Percentiles rank a stretch among this genome's conserved stretches.
phyloP scores from a whole-genome alignment of 1,140 invertebrate genomes.

The Zophobas atratus region DNA sequence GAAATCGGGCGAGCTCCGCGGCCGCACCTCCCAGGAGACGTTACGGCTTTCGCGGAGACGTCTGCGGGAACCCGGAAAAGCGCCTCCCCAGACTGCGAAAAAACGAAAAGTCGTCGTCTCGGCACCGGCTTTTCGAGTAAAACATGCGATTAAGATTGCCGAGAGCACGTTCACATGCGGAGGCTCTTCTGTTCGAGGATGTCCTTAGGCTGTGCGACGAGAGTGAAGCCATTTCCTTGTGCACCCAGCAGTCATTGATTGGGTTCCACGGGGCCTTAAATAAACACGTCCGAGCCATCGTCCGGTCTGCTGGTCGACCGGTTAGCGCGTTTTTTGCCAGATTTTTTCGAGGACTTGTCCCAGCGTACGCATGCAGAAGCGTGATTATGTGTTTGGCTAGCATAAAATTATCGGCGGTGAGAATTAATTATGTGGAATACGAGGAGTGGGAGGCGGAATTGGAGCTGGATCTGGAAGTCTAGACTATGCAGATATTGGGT shows the following conservation, averaged over 20 bases:
- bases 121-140: constrained; percentile 18
- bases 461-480: too few relatives aligned
- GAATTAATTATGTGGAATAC: too few relatives aligned
- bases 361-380: constrained; percentile 22
- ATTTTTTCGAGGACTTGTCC: constrained; percentile 2
- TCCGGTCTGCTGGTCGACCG: constrained; percentile 10
- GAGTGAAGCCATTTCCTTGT: constrained; percentile 38
- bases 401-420: too few relatives aligned
- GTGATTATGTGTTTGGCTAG: not conserved
- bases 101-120: constrained; percentile 14
- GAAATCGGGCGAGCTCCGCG: constrained; percentile 3
- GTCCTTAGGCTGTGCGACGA: constrained; percentile 30
- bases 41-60: too few relatives aligned
- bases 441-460: not conserved
- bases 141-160: constrained; percentile 23
- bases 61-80: constrained; percentile 15
- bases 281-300: constrained; percentile 1
- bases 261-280: constrained; percentile 25
- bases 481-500: too few relatives aligned
- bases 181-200: constrained; percentile 6
- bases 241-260: constrained; percentile 21
- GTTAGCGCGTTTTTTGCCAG: not conserved
- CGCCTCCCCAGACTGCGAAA: constrained; percentile 16
- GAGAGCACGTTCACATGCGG: constrained; percentile 24
- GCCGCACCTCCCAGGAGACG: not conserved